Evolutionary conservation across 2,113 vertebrate genomes (phyloP).

Genomic region (Trochalopteron elliotii): DNA sequence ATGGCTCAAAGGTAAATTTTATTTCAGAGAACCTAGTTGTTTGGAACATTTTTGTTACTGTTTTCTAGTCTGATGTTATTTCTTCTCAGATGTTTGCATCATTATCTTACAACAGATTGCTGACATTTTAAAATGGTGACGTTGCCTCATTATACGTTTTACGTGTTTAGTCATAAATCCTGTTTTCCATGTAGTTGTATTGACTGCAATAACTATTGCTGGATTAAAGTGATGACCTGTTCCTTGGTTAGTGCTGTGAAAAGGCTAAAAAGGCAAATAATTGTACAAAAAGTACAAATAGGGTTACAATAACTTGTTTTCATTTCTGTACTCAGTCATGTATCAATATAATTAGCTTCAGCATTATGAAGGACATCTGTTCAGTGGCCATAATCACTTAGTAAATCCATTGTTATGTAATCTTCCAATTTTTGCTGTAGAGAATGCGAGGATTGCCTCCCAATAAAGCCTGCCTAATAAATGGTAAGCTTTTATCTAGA

Average conservation of each 20-base stretch:
- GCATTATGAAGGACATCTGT: slow-evolving; percentile 19
- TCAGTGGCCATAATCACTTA: not conserved
- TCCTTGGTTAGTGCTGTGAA: not conserved
- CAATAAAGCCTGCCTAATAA: not conserved
- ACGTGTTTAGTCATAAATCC: not conserved
- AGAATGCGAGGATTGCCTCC: not conserved
- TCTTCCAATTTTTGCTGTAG: slow-evolving; percentile 12
- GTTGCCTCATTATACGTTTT: not conserved
- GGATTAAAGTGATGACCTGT: not conserved
- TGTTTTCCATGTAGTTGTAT: not conserved
- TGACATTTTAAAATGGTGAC: not conserved
- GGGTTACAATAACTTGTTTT: not conserved
- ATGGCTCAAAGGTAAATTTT: slow-evolving; percentile 91
- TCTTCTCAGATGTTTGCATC: not conserved
- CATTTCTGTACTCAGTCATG: not conserved
- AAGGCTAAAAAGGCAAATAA: not conserved
- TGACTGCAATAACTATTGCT: not conserved
- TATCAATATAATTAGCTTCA: not conserved
- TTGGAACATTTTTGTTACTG: not conserved
- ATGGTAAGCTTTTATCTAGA: not conserved
- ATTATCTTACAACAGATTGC: not conserved
- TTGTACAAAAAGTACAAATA: not conserved
- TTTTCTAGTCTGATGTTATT: not conserved
- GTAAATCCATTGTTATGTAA: slow-evolving; percentile 12
- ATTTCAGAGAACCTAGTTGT: not conserved